Conservation (phyloP, 2,888 invertebrate genomes). For the Odiellus spinosus region DNA sequence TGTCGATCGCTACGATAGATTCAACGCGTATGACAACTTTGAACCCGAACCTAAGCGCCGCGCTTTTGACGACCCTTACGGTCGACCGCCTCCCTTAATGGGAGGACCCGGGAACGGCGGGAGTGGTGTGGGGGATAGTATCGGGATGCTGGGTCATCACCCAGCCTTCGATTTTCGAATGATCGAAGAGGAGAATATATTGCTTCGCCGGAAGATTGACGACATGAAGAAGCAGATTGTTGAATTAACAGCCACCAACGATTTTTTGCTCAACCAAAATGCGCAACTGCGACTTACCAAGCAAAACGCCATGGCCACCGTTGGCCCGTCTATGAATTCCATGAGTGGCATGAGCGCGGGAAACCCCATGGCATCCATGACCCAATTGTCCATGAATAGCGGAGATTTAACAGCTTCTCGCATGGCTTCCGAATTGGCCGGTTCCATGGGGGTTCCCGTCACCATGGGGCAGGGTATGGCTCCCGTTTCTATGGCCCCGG, state of each 20-base stretch:
- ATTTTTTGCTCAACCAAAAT: slow-evolving; percentile 59
- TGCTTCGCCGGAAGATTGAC: slow-evolving; percentile 48
- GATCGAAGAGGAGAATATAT: slow-evolving; percentile 46
- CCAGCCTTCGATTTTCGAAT: slow-evolving; percentile 15
- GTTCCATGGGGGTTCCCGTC: slow-evolving; percentile 33
- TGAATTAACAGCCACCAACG: slow-evolving; percentile 58
- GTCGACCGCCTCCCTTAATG: slow-evolving; percentile 2
- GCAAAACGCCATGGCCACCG: slow-evolving; percentile 25
- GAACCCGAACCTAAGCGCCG: slow-evolving; percentile 20
- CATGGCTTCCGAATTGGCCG: slow-evolving; percentile 13
- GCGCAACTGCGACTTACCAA: slow-evolving; percentile 48
- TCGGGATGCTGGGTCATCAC: background rate
- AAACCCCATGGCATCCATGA: slow-evolving; percentile 9
- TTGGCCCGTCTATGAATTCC: slow-evolving; percentile 13
- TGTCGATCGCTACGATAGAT: slow-evolving; percentile 9
- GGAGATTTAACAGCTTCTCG: slow-evolving; percentile 19
- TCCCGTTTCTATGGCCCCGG: slow-evolving; percentile 23
- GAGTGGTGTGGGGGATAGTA: background rate
- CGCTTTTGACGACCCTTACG: slow-evolving; percentile 6
- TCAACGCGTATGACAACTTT: slow-evolving; percentile 15
- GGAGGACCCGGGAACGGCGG: no score
- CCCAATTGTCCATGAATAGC: slow-evolving; percentile 12
- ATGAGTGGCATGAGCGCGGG: slow-evolving; percentile 13
- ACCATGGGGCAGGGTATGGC: slow-evolving; percentile 37
- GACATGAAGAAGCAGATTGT: slow-evolving; percentile 54